These are phyloP conservation scores for Andrena bucephala DNA, from an alignment of 2,888 invertebrate species.

Conservation along the genomic window DNA sequence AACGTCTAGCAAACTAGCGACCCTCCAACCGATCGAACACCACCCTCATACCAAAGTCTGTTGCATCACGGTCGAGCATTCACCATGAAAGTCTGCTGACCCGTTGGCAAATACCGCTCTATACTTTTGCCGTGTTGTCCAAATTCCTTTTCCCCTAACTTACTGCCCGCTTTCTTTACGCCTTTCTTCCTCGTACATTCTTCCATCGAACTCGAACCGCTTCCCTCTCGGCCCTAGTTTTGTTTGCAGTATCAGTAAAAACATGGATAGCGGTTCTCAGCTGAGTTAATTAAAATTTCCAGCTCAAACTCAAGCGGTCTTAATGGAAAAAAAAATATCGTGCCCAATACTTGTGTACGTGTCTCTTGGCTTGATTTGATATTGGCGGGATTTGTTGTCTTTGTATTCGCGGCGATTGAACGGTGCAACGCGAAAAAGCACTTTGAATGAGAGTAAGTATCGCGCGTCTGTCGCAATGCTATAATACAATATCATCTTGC, in stretches of 20 bases:
- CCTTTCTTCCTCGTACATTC: neutral
- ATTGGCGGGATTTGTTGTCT: neutral
- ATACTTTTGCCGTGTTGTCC: neutral
- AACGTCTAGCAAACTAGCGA: constrained; percentile 75
- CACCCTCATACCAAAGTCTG: constrained; percentile 38
- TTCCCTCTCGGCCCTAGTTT: too few relatives aligned
- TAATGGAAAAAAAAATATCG: neutral
- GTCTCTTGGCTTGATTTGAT: neutral
- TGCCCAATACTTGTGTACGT: neutral
- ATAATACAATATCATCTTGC: neutral
- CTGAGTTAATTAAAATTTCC: too few relatives aligned
- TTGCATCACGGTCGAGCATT: constrained; percentile 50
- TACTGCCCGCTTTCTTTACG: neutral
- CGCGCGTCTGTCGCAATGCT: neutral
- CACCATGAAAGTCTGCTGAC: constrained; percentile 30
- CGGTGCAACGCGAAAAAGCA: neutral
- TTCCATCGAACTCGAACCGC: neutral
- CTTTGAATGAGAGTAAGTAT: neutral
- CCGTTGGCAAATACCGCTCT: constrained; percentile 7
- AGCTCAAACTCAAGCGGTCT: too few relatives aligned
- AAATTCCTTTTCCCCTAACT: neutral
- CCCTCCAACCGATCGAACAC: constrained; percentile 55
- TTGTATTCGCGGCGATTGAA: neutral
- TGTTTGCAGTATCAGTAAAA: too few relatives aligned
- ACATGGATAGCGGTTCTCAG: too few relatives aligned